Percentiles rank a stretch among this genome's conserved stretches.
phyloP scores from a whole-genome alignment of 2,797 vertebrate genomes.

The Poecilia picta region DNA sequence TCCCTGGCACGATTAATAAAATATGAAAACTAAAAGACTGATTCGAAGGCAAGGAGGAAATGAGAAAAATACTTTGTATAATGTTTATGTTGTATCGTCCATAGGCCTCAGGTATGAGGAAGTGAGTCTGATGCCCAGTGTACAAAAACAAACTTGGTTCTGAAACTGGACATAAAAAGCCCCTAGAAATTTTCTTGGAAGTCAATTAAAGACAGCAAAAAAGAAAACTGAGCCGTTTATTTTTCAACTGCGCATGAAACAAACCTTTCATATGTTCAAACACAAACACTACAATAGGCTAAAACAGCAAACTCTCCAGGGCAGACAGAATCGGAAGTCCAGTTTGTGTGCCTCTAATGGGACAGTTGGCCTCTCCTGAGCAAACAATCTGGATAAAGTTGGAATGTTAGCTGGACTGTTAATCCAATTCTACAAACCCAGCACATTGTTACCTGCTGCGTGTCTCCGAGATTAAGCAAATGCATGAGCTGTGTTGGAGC shows the following conservation, averaged over 20 bases:
- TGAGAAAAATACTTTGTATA: background rate
- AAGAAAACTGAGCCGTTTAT: background rate
- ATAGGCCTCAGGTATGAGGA: background rate
- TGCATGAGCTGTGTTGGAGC: slow-evolving; percentile 40
- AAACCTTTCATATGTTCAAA: background rate
- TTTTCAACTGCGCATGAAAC: background rate
- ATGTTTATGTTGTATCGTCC: background rate
- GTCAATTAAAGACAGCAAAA: background rate
- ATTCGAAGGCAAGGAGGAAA: background rate
- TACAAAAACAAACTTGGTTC: background rate
- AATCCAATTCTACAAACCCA: slow-evolving; percentile 54
- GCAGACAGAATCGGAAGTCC: background rate
- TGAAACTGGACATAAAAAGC: background rate
- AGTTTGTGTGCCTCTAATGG: background rate
- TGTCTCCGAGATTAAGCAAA: slow-evolving; percentile 52
- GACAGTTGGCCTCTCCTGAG: slow-evolving; percentile 9
- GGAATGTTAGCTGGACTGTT: slow-evolving; percentile 30
- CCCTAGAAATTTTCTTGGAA: background rate
- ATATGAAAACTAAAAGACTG: slow-evolving; percentile 22
- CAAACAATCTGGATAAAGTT: slow-evolving; percentile 39
- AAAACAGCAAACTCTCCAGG: slow-evolving; percentile 1
- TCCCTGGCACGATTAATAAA: slow-evolving; percentile 30
- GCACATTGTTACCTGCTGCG: slow-evolving; percentile 45
- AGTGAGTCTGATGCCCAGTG: background rate
- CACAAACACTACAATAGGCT: background rate